Percentiles rank a stretch among this genome's conserved stretches.
These are phyloP conservation scores for Tenthredo mesomela DNA, from an alignment of 2,888 invertebrate species.

Conservation along the genomic window DNA sequence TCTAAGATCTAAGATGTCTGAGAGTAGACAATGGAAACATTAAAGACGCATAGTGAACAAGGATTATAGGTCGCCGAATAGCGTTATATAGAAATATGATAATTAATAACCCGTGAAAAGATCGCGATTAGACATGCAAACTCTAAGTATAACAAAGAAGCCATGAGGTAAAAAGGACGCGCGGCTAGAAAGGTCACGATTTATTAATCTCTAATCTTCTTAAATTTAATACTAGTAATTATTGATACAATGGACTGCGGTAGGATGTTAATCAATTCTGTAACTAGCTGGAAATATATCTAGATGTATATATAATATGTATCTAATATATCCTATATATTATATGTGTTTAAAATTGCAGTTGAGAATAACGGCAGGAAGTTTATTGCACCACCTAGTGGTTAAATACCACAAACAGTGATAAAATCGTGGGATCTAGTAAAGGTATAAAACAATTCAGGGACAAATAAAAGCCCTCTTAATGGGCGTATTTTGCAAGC, in stretches of 20 bases:
- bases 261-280: background rate
- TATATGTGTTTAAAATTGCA: slow-evolving; percentile 1
- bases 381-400: background rate
- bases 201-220: background rate
- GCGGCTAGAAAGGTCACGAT: background rate
- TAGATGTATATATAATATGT: too few species aligned
- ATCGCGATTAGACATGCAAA: slow-evolving; percentile 23
- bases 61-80: slow-evolving; percentile 59
- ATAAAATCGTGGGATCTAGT: slow-evolving; percentile 38
- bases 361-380: background rate
- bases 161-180: background rate
- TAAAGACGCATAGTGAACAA: slow-evolving; percentile 69
- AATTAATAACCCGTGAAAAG: slow-evolving; percentile 10
- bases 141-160: background rate
- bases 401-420: slow-evolving; percentile 20
- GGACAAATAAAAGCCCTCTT: slow-evolving; percentile 24
- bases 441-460: slow-evolving; percentile 37
- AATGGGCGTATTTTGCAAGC: slow-evolving; percentile 55
- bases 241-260: slow-evolving; percentile 1
- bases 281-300: background rate
- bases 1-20: slow-evolving; percentile 59
- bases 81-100: background rate
- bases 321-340: too few species aligned
- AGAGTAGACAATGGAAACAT: slow-evolving; percentile 70
- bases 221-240: background rate